These are phyloP conservation scores for Osmoderma eremita DNA, from an alignment of 2,888 invertebrate species.

Conservation along the genomic window DNA sequence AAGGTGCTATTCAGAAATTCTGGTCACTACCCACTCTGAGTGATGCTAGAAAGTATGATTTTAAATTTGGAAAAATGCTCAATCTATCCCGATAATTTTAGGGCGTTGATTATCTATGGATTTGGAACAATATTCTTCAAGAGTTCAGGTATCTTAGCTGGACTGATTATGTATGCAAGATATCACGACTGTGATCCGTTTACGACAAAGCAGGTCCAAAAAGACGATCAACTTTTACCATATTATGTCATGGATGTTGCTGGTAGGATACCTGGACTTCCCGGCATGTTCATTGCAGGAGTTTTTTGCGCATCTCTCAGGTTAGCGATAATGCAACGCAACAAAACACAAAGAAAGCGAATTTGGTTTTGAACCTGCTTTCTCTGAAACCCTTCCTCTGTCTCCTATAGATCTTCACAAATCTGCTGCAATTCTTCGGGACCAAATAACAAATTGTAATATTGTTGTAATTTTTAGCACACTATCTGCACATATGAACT, in stretches of 20 bases:
- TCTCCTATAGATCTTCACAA: no score
- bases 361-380: no score
- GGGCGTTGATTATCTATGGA: slow-evolving; percentile 43
- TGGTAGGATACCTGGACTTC: slow-evolving; percentile 72
- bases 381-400: no score
- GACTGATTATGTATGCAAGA: slow-evolving; percentile 69
- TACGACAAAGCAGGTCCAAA: slow-evolving; percentile 66
- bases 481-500: slow-evolving; percentile 62
- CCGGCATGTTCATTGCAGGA: slow-evolving; percentile 79
- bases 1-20: slow-evolving; percentile 70
- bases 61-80: background rate
- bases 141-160: slow-evolving; percentile 41
- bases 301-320: slow-evolving; percentile 77
- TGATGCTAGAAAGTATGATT: slow-evolving; percentile 65
- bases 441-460: background rate
- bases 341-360: no score
- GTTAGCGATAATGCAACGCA: slow-evolving; percentile 58
- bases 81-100: slow-evolving; percentile 17
- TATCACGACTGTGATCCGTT: slow-evolving; percentile 74
- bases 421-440: background rate
- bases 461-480: slow-evolving; percentile 34
- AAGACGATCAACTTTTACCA: slow-evolving; percentile 70
- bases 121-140: slow-evolving; percentile 44
- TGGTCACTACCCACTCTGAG: slow-evolving; percentile 68
- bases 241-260: slow-evolving; percentile 76